Evolutionary conservation across 2,113 vertebrate species (phyloP).

Genomic region (Oryzias woworae): DNA sequence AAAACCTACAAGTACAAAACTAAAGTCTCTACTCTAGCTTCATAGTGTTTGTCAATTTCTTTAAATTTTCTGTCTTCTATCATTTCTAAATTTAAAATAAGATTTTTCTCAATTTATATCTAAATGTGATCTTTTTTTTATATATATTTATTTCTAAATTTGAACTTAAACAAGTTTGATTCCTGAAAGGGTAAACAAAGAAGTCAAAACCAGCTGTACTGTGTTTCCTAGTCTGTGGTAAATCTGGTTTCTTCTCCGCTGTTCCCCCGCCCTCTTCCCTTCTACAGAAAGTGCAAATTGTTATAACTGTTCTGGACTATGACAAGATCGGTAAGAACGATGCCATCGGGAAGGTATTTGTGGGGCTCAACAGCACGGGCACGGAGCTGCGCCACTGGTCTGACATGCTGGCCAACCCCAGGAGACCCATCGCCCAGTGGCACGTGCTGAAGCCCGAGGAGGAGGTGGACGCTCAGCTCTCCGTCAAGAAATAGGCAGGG

Average conservation of each 20-base stretch:
- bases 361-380: constrained; percentile 96
- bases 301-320: constrained; percentile 99
- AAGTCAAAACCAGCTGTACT: no score
- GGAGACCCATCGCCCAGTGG: constrained; percentile 98
- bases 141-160: no score
- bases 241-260: not conserved
- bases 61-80: no score
- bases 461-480: constrained; percentile 95
- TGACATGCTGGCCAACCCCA: constrained; percentile 97
- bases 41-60: no score
- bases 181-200: no score
- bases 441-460: constrained; percentile 95
- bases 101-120: no score
- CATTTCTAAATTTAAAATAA: no score
- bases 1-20: no score
- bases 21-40: no score
- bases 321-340: constrained; percentile 99
- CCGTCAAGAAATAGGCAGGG: constrained; percentile 91
- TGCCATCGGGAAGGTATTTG: constrained; percentile 98
- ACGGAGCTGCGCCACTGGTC: constrained; percentile 98
- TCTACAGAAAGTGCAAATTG: constrained; percentile 97
- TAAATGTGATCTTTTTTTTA: no score
- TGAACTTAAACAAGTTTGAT: no score
- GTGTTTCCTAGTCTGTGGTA: not conserved
- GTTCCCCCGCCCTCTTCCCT: constrained; percentile 28